phyloP scores from a whole-genome alignment of 2,888 invertebrate species.

The Sarcophaga subvicina region DNA sequence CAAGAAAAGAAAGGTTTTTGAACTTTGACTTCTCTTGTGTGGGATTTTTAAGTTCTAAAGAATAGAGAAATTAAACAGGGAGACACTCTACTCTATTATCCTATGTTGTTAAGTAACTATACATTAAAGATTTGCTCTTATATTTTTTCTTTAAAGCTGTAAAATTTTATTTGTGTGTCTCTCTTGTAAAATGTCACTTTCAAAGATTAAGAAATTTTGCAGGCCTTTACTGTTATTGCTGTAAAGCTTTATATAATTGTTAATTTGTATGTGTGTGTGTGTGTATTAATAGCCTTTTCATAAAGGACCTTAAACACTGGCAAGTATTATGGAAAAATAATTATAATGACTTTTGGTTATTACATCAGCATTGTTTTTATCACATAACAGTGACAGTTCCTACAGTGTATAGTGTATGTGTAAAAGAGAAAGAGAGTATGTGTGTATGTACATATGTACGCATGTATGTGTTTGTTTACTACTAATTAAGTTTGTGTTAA shows the following conservation, averaged over 20 bases:
- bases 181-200: too few species aligned
- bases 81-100: too few species aligned
- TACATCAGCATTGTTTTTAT: background rate
- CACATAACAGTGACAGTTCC: background rate
- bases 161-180: too few species aligned
- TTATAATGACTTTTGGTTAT: slow-evolving; percentile 53
- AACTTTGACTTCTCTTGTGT: slow-evolving; percentile 66
- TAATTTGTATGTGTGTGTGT: too few species aligned
- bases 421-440: too few species aligned
- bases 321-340: slow-evolving; percentile 56
- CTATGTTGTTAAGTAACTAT: too few species aligned
- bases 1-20: slow-evolving; percentile 52
- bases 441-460: too few species aligned
- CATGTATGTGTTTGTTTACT: background rate
- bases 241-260: background rate
- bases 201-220: background rate
- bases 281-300: too few species aligned
- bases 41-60: slow-evolving; percentile 25
- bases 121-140: too few species aligned
- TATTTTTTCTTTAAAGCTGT: too few species aligned
- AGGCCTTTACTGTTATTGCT: slow-evolving; percentile 28
- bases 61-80: background rate
- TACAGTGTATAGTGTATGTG: background rate
- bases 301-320: too few species aligned
- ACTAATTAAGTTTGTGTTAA: slow-evolving; percentile 47